phyloP scores from a whole-genome alignment of 2,797 vertebrate genomes.

The Poliocrania exsul region DNA sequence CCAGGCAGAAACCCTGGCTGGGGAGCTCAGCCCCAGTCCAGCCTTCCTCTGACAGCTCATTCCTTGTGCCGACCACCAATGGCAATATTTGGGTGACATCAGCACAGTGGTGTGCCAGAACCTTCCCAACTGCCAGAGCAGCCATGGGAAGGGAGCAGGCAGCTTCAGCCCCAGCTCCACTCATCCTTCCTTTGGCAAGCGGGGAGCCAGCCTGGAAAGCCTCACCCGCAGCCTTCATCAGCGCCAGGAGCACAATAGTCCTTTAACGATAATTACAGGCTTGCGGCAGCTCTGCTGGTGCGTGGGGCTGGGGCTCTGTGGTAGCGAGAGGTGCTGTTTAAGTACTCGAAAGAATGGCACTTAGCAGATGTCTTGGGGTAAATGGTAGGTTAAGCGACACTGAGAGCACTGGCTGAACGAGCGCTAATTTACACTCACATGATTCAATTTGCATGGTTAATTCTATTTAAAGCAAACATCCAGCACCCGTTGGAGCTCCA shows the following conservation, averaged over 20 bases:
- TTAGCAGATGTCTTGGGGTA: constrained; percentile 55
- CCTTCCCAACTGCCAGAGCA: not conserved
- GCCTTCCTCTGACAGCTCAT: not conserved
- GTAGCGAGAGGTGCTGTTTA: constrained; percentile 49
- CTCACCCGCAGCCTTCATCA: constrained; percentile 33
- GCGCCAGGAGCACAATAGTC: constrained; percentile 57
- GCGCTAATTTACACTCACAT: not conserved
- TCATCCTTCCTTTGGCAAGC: not conserved
- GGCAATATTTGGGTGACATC: not conserved
- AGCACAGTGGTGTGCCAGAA: fast-evolving
- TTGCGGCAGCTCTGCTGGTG: constrained; percentile 43
- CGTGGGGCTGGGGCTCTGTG: constrained; percentile 1
- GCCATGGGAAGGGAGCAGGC: not conserved
- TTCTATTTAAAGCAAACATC: constrained; percentile 59
- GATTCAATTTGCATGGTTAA: constrained; percentile 36
- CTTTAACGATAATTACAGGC: constrained; percentile 73
- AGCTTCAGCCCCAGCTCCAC: not conserved
- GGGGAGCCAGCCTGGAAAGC: not conserved
- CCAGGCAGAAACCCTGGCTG: not conserved
- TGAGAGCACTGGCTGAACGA: not conserved
- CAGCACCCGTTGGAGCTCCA: not conserved
- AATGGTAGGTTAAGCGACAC: constrained; percentile 43
- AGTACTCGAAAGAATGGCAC: constrained; percentile 23
- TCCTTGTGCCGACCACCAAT: not conserved
- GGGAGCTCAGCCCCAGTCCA: not conserved